Evolutionary conservation across 2,888 invertebrate species (phyloP), one percentile per base, ranked within the genome.

Genomic region (Teinopalpus imperialis): DNA sequence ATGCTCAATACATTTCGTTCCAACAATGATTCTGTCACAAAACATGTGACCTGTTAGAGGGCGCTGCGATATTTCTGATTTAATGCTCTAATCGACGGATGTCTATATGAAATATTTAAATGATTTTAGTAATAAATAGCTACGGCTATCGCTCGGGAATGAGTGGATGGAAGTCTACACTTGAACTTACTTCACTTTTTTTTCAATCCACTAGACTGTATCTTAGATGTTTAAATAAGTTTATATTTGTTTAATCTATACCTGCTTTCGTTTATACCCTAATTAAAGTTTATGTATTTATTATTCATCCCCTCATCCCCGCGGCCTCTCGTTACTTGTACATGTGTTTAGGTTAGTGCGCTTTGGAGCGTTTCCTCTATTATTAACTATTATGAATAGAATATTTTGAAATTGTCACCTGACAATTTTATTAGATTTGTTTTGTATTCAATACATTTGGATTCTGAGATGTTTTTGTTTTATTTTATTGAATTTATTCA

Each of bases 401-500:
- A 67, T 76, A 80, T 79, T 81, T 77, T 75, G 61, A 80, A 83
- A 85, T 83, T 85, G 83, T 80, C 81, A 79, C 61, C 76, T 64
- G 81, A 79, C 79, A 77, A 81, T 81, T 83, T 79, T 81, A 81
- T 78, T 82, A 81, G 74, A 78, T 83, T 78, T 81, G 82, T 86
- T 88, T 87, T 86, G 75, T 87, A 86, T 85, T 86, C 81, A 86
- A 85, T 86, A 88, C 80, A 85, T 81, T 87, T 87, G 81, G 82
- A 86, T 81, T 85, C 82, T 76, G 70, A 74, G 52, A 43, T 48
- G 35, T 34, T 58, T 65, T 66, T 62, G 62, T 63, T 66, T 71
- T 58, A 63, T 63, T 63, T 20, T 8, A 1, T 8, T 21, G n/a
- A 2, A 21, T 21, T 21, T n/a, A n/a, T n/a, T n/a, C n/a, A n/a